These are phyloP conservation scores for Cliona cf. orientalis DNA, from an alignment of 37 sponge, comb jelly and placozoan genomes.

Conservation along the genomic window DNA sequence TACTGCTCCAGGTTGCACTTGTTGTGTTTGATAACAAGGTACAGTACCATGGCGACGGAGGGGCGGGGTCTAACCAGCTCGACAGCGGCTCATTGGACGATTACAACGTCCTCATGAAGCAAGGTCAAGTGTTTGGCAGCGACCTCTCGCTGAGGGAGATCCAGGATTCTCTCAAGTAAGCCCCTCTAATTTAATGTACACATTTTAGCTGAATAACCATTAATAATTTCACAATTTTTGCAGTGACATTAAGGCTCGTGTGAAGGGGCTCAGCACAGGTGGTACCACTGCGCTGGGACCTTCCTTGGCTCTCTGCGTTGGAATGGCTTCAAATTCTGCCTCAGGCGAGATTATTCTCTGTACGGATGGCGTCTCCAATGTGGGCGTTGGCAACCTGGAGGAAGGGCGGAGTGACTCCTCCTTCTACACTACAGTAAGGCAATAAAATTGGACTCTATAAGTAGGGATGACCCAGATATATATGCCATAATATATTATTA, in stretches of 20 bases:
- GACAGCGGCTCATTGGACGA: conserved; percentile 53
- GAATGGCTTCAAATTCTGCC: conserved; percentile 76
- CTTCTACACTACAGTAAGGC: conserved; percentile 80
- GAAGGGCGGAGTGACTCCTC: conserved; percentile 12
- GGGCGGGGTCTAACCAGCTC: conserved; percentile 13
- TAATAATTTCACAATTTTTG: too few species aligned
- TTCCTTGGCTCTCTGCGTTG: conserved; percentile 78
- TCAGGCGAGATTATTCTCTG: conserved; percentile 91
- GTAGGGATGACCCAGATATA: too few species aligned
- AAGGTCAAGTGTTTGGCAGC: conserved; percentile 68
- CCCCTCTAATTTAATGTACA: neutral
- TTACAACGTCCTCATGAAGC: conserved; percentile 69
- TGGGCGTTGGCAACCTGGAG: conserved; percentile 82
- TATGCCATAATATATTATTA: too few species aligned
- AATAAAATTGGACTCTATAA: too few species aligned
- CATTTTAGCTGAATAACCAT: too few species aligned
- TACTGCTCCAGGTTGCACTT: conserved; percentile 63
- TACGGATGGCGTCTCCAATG: conserved; percentile 92
- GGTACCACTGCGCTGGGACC: conserved; percentile 95
- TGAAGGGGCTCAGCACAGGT: conserved; percentile 54
- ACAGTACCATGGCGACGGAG: conserved; percentile 79
- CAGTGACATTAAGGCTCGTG: conserved; percentile 67
- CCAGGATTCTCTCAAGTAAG: conserved; percentile 36
- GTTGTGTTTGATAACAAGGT: conserved; percentile 78
- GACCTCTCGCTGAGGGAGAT: conserved; percentile 64